Base-by-base conservation (phyloP, 2,888 invertebrate genomes). In the Melinopterus prodromus region DNA sequence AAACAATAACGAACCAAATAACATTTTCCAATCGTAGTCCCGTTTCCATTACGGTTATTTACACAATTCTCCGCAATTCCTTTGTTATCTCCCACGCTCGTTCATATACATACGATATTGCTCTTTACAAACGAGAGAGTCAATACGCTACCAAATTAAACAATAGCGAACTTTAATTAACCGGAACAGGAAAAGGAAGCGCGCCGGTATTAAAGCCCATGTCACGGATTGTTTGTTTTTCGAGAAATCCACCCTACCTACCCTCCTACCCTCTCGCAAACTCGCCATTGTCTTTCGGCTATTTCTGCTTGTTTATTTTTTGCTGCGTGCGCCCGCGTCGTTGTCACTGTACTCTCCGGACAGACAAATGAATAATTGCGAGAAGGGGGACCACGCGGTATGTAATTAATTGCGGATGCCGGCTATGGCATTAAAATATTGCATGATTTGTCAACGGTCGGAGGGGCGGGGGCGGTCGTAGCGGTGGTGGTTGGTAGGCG, bases 371-470 rank as follows among this genome's bases (percentile, higher is more conserved):
- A 80, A 80, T 80, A 80, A 80, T 80, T 80, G 77, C 72, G 69
- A 74, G 77, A 72, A 71, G 77, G 71, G 77, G 35, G 14, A 35
- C 16, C 16, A 35, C 74, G 71, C 69, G 74, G 77, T 74, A 80
- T 53, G 78, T 78, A 80, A 80, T 80, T 80, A 80, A 80, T 80
- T 78, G 76, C 78, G 76, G 69, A 76, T 76, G 76, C 78, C 77
- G 71, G 78, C 71, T 35, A 69, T 72, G 80, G 72, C 78, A 78
- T 78, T 80, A 80, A 80, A 78, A 80, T 80, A 80, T 80, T 36
- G 80, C 80, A 80, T 78, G 78, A 80, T 80, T 80, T 80, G 80
- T 80, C 80, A 80, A 80, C 80, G 77, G 53, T 53, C 53, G 53
- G 53, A 6, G 53, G 1, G 53, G 6, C 38, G 53, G 7, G 53